Evolutionary conservation across 2,797 vertebrate species (phyloP).

Genomic region (Pseudochirops corinnae): DNA sequence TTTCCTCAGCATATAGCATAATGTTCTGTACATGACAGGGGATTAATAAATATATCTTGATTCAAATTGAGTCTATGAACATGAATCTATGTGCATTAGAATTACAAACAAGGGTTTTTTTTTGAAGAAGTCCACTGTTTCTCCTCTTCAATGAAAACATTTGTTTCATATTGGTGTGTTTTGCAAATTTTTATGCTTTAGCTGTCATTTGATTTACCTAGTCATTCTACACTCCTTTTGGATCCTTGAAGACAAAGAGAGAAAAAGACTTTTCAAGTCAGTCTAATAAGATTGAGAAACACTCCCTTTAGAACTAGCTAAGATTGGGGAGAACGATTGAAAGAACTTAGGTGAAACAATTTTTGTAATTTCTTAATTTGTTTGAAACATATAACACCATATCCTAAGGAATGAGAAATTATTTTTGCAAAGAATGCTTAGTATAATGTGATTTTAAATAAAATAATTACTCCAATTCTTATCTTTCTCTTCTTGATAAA

Average conservation of each 20-base stretch:
- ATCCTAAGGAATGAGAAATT: conserved; percentile 6
- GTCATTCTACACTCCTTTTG: not conserved
- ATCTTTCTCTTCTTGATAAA: not conserved
- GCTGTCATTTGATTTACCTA: not conserved
- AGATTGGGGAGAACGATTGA: conserved; percentile 13
- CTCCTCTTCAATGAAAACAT: conserved; percentile 19
- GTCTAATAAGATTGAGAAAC: conserved; percentile 20
- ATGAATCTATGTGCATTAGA: not conserved
- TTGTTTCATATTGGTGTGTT: conserved; percentile 31
- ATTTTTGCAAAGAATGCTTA: conserved; percentile 1
- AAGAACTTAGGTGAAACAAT: not conserved
- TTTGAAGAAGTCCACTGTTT: not conserved
- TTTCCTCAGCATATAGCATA: not conserved
- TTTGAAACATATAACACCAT: conserved; percentile 20
- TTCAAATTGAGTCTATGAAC: not conserved
- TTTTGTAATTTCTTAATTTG: not conserved
- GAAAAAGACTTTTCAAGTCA: conserved; percentile 41
- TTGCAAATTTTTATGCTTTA: not conserved
- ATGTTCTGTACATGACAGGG: not conserved
- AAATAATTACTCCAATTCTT: conserved; percentile 38
- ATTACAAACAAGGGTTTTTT: not conserved
- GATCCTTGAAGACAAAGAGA: not conserved
- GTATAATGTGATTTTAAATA: conserved; percentile 20
- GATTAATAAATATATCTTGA: not conserved
- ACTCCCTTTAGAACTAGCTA: not conserved